Base-by-base conservation (phyloP, 2,888 invertebrate genomes). In the Hedychridium roseum region DNA sequence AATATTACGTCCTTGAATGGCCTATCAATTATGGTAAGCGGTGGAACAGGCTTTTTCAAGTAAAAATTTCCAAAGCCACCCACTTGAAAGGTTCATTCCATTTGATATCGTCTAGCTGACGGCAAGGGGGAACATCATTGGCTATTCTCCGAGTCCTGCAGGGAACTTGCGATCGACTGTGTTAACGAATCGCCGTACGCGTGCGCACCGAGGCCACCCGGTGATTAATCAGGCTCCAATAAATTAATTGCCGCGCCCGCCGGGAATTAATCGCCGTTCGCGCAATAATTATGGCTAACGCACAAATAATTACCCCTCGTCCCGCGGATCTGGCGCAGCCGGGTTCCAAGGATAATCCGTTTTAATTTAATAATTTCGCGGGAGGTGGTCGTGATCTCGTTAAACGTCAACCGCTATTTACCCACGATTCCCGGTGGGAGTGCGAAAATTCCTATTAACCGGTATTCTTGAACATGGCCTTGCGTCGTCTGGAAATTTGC, bases 231-330 rank as follows among this genome's bases (percentile, higher is more conserved):
- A 63, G 58, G 48, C 55, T 42, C 49, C 63, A 55, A 63, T 63
- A 64, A 63, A 63, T 63, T 63, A 63, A 63, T 63, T 57, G 64
- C 64, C 30, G 50, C 54, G 50, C 30, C 50, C 30, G 57, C 47
- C 55, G 54, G 44, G 46, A 63, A 63, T 63, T 63, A 63, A 63
- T 63, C 64, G 60, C 64, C 58, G 51, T 43, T 46, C 64, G 15
- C 42, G 53, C 55, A 58, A 64, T 64, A 64, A 63, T 63, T 63
- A 63, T 58, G 57, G 60, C 55, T 54, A 60, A 60, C 54, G 64
- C 48, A 52, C 60, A 60, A 63, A 60, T 63, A 64, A 63, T 63
- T 63, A 64, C 54, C 55, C 57, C 57, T 37, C 47, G 48, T 48
- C 46, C 43, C 46, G 54, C 12, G 9, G 27, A n/a, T n/a, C n/a